These are phyloP conservation scores for Oncorhynchus gorbuscha DNA, from an alignment of 2,113 vertebrate genomes.

Conservation along the genomic window DNA sequence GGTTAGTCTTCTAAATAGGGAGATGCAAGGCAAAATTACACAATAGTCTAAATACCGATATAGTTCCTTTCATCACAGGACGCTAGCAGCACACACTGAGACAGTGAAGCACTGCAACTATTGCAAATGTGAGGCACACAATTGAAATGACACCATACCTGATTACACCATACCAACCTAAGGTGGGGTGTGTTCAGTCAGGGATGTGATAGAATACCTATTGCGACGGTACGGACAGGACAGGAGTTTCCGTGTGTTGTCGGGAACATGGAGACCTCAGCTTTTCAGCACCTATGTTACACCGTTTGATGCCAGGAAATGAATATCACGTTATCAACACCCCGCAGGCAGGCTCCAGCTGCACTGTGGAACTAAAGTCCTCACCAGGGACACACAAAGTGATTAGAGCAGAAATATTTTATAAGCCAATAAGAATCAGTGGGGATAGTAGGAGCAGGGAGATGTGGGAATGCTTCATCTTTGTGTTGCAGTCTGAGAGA, in stretches of 20 bases:
- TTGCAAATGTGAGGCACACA: too few relatives aligned
- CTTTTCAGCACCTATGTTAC: conserved; percentile 42
- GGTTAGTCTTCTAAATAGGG: too few relatives aligned
- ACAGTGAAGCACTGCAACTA: too few relatives aligned
- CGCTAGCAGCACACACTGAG: too few relatives aligned
- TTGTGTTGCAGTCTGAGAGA: background rate
- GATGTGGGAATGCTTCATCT: background rate
- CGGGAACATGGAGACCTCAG: conserved; percentile 25
- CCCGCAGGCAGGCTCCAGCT: conserved; percentile 20
- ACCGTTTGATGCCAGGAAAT: conserved; percentile 15
- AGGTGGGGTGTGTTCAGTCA: too few relatives aligned
- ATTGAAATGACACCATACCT: too few relatives aligned
- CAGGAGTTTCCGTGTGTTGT: conserved; percentile 33
- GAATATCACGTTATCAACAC: conserved; percentile 48
- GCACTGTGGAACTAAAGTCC: conserved; percentile 51
- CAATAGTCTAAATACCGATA: too few relatives aligned
- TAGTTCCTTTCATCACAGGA: too few relatives aligned
- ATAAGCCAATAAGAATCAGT: conserved; percentile 39
- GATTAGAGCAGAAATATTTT: conserved; percentile 59
- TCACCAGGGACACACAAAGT: conserved; percentile 31
- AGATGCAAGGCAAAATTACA: too few relatives aligned
- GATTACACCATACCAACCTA: too few relatives aligned
- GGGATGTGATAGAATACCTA: background rate
- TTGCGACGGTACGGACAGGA: background rate
- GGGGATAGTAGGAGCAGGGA: background rate